Evolutionary conservation across 35 echinoderm and acorn worm species (phyloP), one percentile per base, ranked within the genome.

Genomic region (Hemicentrotus pulcherrimus): DNA sequence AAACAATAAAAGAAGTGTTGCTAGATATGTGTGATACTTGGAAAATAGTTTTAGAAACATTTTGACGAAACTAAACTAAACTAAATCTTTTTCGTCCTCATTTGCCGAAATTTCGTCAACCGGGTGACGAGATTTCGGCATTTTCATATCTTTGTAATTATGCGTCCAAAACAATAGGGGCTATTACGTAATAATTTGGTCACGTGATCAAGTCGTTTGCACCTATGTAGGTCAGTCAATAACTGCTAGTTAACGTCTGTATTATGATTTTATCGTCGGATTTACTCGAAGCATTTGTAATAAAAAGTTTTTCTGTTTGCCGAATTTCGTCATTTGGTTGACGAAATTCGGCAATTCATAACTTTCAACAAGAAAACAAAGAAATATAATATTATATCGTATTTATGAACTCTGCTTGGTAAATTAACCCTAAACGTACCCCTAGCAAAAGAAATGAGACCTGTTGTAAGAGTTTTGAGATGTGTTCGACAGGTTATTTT

Each of bases 71-170:
- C 11, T 47, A 90, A 32, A 32, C 88, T 90, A 45, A 33, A 90
- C n/a, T 33, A 41, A 90, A 45, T 46, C 18, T 32, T 15, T 45
- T 45, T 90, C 46, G 88, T 90, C 88, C 14, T 90, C 12, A 93
- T 58, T 47, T 93, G 91, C 91, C 91, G 48, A 50, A 50, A 48
- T 93, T 93, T 93, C 91, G 91, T 4, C 91, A 93, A 31, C 91
- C 15, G 91, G 91, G 46, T 93, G 91, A 93, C 91, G 91, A 93
- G 46, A 50, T 50, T 93, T 93, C 91, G 91, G 91, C 91, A 93
- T 93, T 93, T 93, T 58, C 91, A 47, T 13, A 5, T 50, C 46
- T 31, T 46, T 32, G 45, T 58, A 31, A n/a, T 50, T n/a, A 14
- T 47, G 31, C 16, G n/a, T 19, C n/a, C 14, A 50, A 93, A 93